Percentiles rank a stretch among this genome's conserved stretches.
Evolutionary conservation across 2,888 invertebrate genomes (phyloP).

Genomic region (Mesorhabditis belari): DNA sequence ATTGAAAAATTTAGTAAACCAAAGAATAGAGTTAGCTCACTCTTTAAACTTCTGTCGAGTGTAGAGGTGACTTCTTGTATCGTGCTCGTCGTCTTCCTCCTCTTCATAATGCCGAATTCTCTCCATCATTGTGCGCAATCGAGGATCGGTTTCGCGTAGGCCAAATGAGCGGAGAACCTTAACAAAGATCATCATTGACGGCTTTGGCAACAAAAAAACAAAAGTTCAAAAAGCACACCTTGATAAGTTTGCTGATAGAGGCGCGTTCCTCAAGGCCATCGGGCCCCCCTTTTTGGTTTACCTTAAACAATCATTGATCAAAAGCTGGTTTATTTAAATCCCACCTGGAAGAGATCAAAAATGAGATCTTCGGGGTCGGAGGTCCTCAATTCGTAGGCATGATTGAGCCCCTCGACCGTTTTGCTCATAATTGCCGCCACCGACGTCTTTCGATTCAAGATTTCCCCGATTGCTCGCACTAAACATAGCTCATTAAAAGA

Average conservation of each 20-base stretch:
- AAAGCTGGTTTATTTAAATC: neutral
- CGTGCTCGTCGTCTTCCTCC: slow-evolving; percentile 29
- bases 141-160: slow-evolving; percentile 38
- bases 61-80: slow-evolving; percentile 44
- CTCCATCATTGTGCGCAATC: slow-evolving; percentile 24
- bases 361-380: slow-evolving; percentile 30
- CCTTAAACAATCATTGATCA: neutral
- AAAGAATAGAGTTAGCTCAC: slow-evolving; percentile 13
- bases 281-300: neutral
- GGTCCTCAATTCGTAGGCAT: slow-evolving; percentile 9
- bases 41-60: slow-evolving; percentile 36
- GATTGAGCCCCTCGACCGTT: slow-evolving; percentile 29
- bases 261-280: neutral
- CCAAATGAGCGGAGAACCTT: slow-evolving; percentile 44
- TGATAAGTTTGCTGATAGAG: neutral
- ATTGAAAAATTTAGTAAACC: neutral
- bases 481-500: neutral
- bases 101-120: slow-evolving; percentile 30
- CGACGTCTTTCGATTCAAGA: slow-evolving; percentile 25
- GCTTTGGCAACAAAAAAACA: neutral
- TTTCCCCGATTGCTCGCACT: slow-evolving; percentile 34
- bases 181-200: too few relatives aligned
- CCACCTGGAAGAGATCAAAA: slow-evolving; percentile 35
- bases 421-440: slow-evolving; percentile 28
- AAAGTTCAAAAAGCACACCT: neutral